These are phyloP conservation scores for Limnephilus marmoratus DNA, from an alignment of 2,888 invertebrate species.

Conservation along the genomic window DNA sequence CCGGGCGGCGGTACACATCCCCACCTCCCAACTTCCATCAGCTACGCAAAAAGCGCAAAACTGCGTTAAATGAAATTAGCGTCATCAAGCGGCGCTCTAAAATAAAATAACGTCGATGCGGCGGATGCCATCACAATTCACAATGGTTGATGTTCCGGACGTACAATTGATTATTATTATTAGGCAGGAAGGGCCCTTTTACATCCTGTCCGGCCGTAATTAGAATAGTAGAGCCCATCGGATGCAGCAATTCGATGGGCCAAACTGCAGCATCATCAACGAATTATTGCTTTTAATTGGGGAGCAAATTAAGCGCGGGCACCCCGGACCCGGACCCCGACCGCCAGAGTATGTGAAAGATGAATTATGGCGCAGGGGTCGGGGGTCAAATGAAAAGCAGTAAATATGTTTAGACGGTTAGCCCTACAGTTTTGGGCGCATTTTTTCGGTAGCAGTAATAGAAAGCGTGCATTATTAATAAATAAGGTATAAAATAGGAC, in stretches of 20 bases:
- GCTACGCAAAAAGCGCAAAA: background rate
- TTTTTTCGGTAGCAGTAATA: background rate
- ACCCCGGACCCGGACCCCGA: background rate
- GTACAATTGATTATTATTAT: background rate
- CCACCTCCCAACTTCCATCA: background rate
- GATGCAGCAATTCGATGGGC: slow-evolving; percentile 54
- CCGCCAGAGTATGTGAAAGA: background rate
- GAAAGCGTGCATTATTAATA: background rate
- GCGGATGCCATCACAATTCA: background rate
- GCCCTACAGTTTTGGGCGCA: background rate
- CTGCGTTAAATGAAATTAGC: background rate
- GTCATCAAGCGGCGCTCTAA: background rate
- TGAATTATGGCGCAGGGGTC: slow-evolving; percentile 5
- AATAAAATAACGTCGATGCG: background rate
- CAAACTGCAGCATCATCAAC: slow-evolving; percentile 54
- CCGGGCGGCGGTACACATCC: too few relatives aligned
- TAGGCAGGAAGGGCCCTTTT: slow-evolving; percentile 37
- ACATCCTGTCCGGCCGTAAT: slow-evolving; percentile 21
- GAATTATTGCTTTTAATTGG: slow-evolving; percentile 56
- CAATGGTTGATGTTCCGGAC: background rate
- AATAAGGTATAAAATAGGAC: background rate
- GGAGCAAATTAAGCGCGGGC: slow-evolving; percentile 39
- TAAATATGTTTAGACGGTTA: background rate
- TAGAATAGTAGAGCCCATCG: slow-evolving; percentile 25
- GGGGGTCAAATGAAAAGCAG: slow-evolving; percentile 35